Evolutionary conservation across 2,888 invertebrate genomes (phyloP), one percentile per base, ranked within the genome.

Genomic region (Troglohyphantes excavatus): DNA sequence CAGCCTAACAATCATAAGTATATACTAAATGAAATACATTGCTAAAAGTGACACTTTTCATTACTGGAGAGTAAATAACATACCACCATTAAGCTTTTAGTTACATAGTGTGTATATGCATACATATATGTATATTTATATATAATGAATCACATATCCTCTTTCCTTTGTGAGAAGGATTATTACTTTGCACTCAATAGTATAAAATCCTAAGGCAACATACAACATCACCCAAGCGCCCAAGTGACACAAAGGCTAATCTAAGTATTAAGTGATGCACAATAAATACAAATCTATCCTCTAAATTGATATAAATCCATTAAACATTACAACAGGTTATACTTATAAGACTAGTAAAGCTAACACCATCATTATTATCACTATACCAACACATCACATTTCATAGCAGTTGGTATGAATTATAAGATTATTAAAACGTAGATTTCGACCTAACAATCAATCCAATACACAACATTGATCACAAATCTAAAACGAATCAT

Each of bases 151-250:
- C 86, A 87, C 79, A 87, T 86, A 86, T 87, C 72, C 79, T 46
- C 39, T 68, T 76, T 75, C 78, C 68, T 23, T 53, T 27, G 63
- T 85, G 43, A 43, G 59, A 82, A 81, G 65, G 13, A 72, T 72
- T 65, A 82, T 65, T 82, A 82, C 75, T 84, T 84, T 90, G 76
- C 72, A 83, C 83, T 84, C 46, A 61, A 39, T 46, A 79, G 90
- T 90, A 90, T 90, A 90, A 90, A 90, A 90, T 72, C 78, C 90
- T 83, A 90, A 90, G 90, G 90, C 90, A 84, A 90, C 78, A 84
- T 78, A 76, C 75, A 88, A 89, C 75, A 73, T 78, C 19, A 76
- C 65, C 75, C 63, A 46, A 43, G 78, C 46, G 65, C 46, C 67
- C 43, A 84, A 84, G 78, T n/a, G n/a, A 70, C 79, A 78, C 75